These are phyloP conservation scores for Protobothrops mucrosquamatus DNA, from an alignment of 2,113 vertebrate species.

Conservation along the genomic window DNA sequence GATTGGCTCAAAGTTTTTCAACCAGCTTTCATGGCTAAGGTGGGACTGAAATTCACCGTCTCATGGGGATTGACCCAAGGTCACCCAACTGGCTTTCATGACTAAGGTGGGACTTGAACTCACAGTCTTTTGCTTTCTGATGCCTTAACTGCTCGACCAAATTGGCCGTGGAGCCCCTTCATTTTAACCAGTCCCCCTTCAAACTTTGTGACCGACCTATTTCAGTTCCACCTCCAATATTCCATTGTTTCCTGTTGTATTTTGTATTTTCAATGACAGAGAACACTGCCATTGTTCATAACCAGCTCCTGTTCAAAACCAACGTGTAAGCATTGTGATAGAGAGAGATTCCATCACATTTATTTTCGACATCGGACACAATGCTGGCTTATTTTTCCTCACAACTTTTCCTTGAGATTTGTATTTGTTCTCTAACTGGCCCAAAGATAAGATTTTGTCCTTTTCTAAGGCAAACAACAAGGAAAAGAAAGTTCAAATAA, in stretches of 20 bases:
- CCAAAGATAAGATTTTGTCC: neutral
- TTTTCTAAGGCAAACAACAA: constrained; percentile 36
- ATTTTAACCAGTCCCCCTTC: neutral
- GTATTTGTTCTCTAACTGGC: neutral
- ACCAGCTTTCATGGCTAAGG: neutral
- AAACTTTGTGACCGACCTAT: neutral
- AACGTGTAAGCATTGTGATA: neutral
- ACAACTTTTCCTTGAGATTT: neutral
- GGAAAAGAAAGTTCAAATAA: constrained; percentile 45
- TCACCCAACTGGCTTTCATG: neutral
- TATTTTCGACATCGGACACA: neutral
- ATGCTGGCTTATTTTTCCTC: neutral
- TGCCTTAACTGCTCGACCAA: neutral
- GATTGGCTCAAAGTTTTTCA: too few species aligned
- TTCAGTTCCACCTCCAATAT: neutral
- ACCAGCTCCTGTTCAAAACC: neutral
- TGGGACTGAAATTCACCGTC: neutral
- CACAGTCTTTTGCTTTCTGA: neutral
- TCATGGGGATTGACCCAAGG: neutral
- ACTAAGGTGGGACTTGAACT: neutral
- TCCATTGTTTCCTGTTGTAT: neutral
- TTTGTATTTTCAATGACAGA: neutral
- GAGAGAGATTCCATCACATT: neutral
- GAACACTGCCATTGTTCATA: neutral
- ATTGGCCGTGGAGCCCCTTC: neutral